phyloP scores from a whole-genome alignment of 2,113 vertebrate species.

The Spea multiplicata region DNA sequence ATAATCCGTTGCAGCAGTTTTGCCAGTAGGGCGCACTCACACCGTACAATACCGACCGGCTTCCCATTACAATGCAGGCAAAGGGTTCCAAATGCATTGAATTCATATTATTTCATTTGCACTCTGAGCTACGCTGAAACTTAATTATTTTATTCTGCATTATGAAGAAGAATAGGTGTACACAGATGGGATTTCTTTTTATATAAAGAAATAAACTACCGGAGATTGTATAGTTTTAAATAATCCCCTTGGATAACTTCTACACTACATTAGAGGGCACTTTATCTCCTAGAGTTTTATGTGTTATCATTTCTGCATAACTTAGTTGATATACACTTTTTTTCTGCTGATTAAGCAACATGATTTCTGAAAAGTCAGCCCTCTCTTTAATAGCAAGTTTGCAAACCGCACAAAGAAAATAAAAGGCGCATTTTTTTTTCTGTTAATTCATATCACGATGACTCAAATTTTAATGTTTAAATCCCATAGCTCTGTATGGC shows the following conservation, averaged over 20 bases:
- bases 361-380: slow-evolving; percentile 38
- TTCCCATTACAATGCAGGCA: background rate
- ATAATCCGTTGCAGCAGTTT: background rate
- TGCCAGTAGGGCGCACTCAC: slow-evolving; percentile 50
- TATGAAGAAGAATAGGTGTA: slow-evolving; percentile 38
- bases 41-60: slow-evolving; percentile 4
- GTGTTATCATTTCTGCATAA: slow-evolving; percentile 46
- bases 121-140: slow-evolving; percentile 27
- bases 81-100: background rate
- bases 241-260: slow-evolving; percentile 48
- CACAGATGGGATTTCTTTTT: slow-evolving; percentile 37
- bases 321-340: slow-evolving; percentile 37
- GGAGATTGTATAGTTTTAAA: slow-evolving; percentile 42
- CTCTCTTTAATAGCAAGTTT: background rate
- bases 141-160: slow-evolving; percentile 43
- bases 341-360: slow-evolving; percentile 42
- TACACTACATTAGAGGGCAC: slow-evolving; percentile 37
- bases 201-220: slow-evolving; percentile 49
- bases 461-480: no score
- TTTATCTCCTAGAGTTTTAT: slow-evolving; percentile 7
- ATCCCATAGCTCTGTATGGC: no score
- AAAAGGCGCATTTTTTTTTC: background rate
- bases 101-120: slow-evolving; percentile 27
- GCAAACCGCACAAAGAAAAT: slow-evolving; percentile 4
- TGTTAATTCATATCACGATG: no score